phyloP scores from a whole-genome alignment of 2,113 vertebrate species.

The Apteryx mantelli region DNA sequence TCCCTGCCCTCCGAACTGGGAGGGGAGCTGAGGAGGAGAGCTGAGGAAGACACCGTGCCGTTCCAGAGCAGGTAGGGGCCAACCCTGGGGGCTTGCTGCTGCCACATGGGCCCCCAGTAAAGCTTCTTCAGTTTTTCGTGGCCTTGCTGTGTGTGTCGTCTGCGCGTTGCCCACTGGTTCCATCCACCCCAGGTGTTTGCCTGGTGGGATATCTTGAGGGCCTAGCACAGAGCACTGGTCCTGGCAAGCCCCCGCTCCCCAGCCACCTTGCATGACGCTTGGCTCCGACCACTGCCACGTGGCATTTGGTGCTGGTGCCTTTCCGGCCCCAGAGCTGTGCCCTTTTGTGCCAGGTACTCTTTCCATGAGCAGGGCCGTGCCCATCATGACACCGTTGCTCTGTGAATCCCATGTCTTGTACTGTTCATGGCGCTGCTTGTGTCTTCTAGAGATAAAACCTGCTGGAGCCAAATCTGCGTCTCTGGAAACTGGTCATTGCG shows the following conservation, averaged over 20 bases:
- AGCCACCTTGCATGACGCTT: background rate
- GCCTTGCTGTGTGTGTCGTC: too few relatives aligned
- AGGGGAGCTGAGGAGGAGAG: background rate
- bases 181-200: rapidly evolving
- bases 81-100: rapidly evolving
- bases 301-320: background rate
- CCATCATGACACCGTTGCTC: background rate
- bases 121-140: background rate
- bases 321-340: too few relatives aligned
- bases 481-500: background rate
- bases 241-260: background rate
- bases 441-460: slow-evolving; percentile 60
- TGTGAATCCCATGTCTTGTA: background rate
- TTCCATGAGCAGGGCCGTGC: background rate
- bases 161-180: background rate
- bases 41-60: background rate
- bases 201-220: background rate
- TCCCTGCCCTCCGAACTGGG: rapidly evolving
- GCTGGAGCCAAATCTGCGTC: slow-evolving; percentile 13
- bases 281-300: rapidly evolving
- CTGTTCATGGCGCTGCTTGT: rapidly evolving
- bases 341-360: background rate
- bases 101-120: rapidly evolving
- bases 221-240: background rate
- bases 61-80: rapidly evolving